Percentiles rank a stretch among this genome's conserved stretches.
These are phyloP conservation scores for Drosophila mayaguana DNA, from an alignment of 2,888 invertebrate species.

Conservation along the genomic window DNA sequence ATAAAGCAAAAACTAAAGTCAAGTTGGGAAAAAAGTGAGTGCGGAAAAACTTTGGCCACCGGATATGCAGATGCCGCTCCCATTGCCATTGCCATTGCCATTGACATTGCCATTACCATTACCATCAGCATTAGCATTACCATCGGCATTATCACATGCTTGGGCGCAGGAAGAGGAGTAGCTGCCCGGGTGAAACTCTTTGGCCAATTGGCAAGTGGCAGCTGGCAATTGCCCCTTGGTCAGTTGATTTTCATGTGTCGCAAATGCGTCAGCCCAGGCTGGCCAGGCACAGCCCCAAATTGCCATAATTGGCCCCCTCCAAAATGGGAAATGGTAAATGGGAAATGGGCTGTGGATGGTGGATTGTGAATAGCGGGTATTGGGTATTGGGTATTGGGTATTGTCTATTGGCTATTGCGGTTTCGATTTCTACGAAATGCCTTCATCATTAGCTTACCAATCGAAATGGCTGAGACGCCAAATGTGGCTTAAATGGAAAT, in stretches of 20 bases:
- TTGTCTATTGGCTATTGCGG: slow-evolving; percentile 10
- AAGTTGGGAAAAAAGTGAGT: slow-evolving; percentile 39
- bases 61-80: slow-evolving; percentile 48
- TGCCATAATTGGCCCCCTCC: slow-evolving; percentile 10
- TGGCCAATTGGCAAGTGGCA: neutral
- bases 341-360: neutral
- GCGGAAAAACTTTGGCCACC: slow-evolving; percentile 55
- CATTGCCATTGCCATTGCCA: slow-evolving; percentile 33
- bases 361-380: neutral
- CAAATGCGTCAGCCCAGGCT: neutral
- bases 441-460: neutral
- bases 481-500: neutral
- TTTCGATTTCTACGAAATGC: slow-evolving; percentile 16
- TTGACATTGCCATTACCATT: neutral
- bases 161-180: slow-evolving; percentile 42
- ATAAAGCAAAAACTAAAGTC: slow-evolving; percentile 2
- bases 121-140: neutral
- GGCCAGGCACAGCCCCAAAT: neutral
- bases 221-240: slow-evolving; percentile 4
- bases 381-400: neutral
- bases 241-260: slow-evolving; percentile 15
- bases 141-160: neutral
- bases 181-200: slow-evolving; percentile 19
- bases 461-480: neutral
- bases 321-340: neutral